Evolutionary conservation across 1,140 invertebrate species (phyloP), one percentile per base, ranked within the genome.

Genomic region (Apocrypta bakeri): DNA sequence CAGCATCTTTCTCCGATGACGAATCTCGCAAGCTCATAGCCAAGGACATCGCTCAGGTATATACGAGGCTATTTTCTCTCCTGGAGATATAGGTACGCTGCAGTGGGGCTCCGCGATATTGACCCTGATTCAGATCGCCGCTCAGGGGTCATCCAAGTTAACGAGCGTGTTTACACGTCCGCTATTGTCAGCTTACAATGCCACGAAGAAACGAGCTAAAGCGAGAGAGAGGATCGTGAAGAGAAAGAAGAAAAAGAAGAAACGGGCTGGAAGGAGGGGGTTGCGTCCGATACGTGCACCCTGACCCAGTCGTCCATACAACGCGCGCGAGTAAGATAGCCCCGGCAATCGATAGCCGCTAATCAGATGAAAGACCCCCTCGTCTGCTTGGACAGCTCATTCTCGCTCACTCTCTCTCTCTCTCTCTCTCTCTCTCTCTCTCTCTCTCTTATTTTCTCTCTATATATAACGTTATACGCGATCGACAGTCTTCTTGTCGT

Each of bases 1-100:
- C 88, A 89, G 88, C 88, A 89, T 89, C 87, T 89, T 89, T 88
- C 86, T 84, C 75, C 66, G 87, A 89, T 89, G 88, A 89, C 88
- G 87, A 79, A 87, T 88, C 69, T 72, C 85, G 85, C 84, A 21
- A 17, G 63, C 63, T 31, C 56, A 48, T 24, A 64, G 75, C 76
- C 76, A 79, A 79, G 76, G 76, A 79, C 76, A n/a, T n/a, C n/a
- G n/a, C n/a, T n/a, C n/a, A 40, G 9, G 37, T 33, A 31, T 42
- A 56, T 42, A 21, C 14, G 12, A 68, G 69, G 17, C 69, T 14
- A 21, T 14, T 72, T 37, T 9, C 33, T 37, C 33, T 12, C 12
- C 40, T 42, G 7, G 6, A 7, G 6, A 7, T 42, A 14, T 48
- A 1, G 14, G 14, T n/a, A n/a, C n/a, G n/a, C n/a, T n/a, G n/a